Evolutionary conservation across 2,797 vertebrate genomes (phyloP).

Genomic region (Muscicapa comitata): DNA sequence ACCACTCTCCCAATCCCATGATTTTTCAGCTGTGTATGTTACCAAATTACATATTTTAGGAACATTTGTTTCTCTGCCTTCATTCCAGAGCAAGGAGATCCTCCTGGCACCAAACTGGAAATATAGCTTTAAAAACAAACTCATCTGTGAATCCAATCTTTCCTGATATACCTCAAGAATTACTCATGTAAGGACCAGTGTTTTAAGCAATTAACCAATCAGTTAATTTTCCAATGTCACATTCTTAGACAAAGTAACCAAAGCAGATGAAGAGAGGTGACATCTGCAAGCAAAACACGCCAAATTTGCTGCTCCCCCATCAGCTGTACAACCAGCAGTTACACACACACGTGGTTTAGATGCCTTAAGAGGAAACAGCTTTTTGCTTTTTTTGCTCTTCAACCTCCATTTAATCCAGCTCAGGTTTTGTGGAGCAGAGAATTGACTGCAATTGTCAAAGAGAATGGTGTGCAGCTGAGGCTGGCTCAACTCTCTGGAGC

Average conservation of each 20-base stretch:
- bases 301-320: neutral
- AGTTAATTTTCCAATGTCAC: slow-evolving; percentile 10
- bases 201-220: slow-evolving; percentile 38
- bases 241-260: slow-evolving; percentile 11
- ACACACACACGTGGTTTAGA: neutral
- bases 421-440: neutral
- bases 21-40: neutral
- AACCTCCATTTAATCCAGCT: neutral
- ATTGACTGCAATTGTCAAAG: neutral
- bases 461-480: neutral
- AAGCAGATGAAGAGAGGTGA: slow-evolving; percentile 24
- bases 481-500: neutral
- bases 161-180: neutral
- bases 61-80: neutral
- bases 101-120: neutral
- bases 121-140: neutral
- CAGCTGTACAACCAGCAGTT: neutral
- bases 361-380: neutral
- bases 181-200: neutral
- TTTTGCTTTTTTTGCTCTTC: neutral
- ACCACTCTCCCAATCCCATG: neutral
- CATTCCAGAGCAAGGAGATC: neutral
- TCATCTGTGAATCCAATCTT: neutral
- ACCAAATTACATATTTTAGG: neutral
- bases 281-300: slow-evolving; percentile 33